A percentile compares a stretch with the other conserved stretches of the same genome.
Evolutionary conservation across 2,888 invertebrate genomes (phyloP).

Genomic region (Dyspetes luteomarginatus): DNA sequence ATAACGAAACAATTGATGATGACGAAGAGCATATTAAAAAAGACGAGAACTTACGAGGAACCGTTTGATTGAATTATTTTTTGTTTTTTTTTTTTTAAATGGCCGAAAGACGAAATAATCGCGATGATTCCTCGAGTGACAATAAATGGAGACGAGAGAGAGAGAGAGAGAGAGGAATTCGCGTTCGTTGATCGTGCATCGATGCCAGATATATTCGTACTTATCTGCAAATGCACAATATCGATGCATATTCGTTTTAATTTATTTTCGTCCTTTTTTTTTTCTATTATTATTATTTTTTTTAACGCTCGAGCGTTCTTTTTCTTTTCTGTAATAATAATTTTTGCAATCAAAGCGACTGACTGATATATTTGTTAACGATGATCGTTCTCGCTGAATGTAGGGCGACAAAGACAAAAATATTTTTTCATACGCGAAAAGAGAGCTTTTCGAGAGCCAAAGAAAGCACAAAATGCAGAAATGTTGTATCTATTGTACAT

Average conservation of each 20-base stretch:
- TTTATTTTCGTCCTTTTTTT: constrained; percentile 21
- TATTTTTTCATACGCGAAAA: constrained; percentile 73
- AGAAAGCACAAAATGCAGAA: constrained; percentile 34
- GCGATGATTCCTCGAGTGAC: constrained; percentile 32
- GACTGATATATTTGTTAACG: constrained; percentile 56
- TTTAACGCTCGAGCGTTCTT: constrained; percentile 19
- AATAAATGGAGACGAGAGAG: constrained; percentile 34
- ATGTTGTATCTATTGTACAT: constrained; percentile 70
- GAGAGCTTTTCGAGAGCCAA: constrained; percentile 32
- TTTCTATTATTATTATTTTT: constrained; percentile 39
- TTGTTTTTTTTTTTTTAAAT: constrained; percentile 4
- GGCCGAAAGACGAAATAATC: constrained; percentile 33
- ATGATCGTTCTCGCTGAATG: constrained; percentile 30
- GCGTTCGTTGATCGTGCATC: constrained; percentile 33
- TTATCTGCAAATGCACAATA: constrained; percentile 24
- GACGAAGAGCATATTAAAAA: constrained; percentile 81
- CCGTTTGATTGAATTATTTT: constrained; percentile 75
- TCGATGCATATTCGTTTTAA: constrained; percentile 34
- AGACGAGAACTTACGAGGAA: constrained; percentile 81
- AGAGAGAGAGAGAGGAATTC: constrained; percentile 15
- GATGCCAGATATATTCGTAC: constrained; percentile 23
- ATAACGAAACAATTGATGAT: constrained; percentile 84
- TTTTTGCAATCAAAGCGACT: constrained; percentile 49
- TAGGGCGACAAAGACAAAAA: constrained; percentile 53
- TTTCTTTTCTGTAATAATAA: constrained; percentile 19